Base-by-base conservation (phyloP, 2,888 invertebrate species). In the Andrena bicolor region DNA sequence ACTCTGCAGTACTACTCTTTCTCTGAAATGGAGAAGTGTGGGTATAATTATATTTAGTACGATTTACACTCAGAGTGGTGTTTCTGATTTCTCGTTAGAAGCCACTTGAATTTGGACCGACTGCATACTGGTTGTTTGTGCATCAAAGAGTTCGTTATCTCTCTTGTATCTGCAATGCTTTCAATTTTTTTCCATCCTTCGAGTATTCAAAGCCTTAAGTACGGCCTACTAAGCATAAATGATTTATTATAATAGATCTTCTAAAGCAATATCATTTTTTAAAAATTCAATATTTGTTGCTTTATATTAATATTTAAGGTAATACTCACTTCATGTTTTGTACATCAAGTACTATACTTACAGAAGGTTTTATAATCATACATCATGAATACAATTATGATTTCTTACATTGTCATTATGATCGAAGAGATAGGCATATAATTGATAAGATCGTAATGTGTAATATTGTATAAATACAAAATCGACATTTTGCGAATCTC, bases 221-320 rank as follows among this genome's bases (percentile, higher is more conserved):
- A 30, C 6, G 10, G 20, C 23, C 23, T 26, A 35, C 13, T 41
- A 16, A 60, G 20, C 28, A 30, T 20, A 70, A 58, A 60, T 28
- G 13, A 58, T 64, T 13, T 3, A 48, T 53, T 41, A 23, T 35
- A 65, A 51, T 20, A 32, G 23, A 65, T 2, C 30, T 26, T 61
- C 68, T 32, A 35, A 49, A 66, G 16, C 13, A 23, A 26, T 13
- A 49, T 41, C 23, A 48, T 60, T 8, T 13, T 8, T 23, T n/a
- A 65, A 7, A 28, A 20, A 10, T 26, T 56, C 23, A 56, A 56
- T 56, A 10, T 26, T 56, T 51, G 7, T 51, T 51, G n/a, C 4
- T 51, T 16, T 56, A 13, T 49, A 63, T 56, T 48, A 78, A 69
- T 30, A 41, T 48, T 66, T 53, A 10, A 49, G 53, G 2, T 23